These are phyloP conservation scores for Sus scrofa DNA, from an alignment of 2,113 vertebrate species.

Conservation along the genomic window DNA sequence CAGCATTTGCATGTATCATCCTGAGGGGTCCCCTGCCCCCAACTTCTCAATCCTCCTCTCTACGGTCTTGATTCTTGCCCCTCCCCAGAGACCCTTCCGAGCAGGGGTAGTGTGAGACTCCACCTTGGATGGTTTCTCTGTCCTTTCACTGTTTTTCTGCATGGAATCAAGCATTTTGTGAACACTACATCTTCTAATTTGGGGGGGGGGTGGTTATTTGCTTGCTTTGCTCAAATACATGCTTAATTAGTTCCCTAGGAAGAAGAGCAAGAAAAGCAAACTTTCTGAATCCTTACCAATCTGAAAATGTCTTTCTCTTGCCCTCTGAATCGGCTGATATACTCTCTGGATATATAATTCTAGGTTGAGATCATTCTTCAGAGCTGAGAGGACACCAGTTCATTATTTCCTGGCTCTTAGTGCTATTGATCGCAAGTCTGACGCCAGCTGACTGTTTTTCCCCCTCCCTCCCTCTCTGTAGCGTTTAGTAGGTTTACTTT, in stretches of 20 bases:
- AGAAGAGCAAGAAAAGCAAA: not conserved
- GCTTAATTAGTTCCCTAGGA: not conserved
- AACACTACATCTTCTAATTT: not conserved
- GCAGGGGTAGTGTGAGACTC: not conserved
- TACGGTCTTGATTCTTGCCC: not conserved
- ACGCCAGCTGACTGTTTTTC: not conserved
- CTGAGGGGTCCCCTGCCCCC: not conserved
- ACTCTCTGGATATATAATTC: not conserved
- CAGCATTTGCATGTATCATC: not conserved
- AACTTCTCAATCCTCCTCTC: not conserved
- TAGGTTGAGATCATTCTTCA: not conserved
- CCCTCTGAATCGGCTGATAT: not conserved
- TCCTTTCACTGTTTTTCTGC: not conserved
- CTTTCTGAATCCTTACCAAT: not conserved
- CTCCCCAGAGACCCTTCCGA: not conserved
- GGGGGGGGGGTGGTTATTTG: not conserved
- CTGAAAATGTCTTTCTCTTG: not conserved
- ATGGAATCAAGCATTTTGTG: not conserved
- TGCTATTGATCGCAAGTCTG: not conserved
- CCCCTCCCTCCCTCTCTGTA: not conserved
- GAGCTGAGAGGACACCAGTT: not conserved
- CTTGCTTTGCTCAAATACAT: conserved; percentile 33
- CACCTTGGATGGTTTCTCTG: not conserved
- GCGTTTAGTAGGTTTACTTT: not conserved
- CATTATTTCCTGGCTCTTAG: not conserved